Conservation (phyloP, 2,888 invertebrate genomes). For the Trilocha varians region DNA sequence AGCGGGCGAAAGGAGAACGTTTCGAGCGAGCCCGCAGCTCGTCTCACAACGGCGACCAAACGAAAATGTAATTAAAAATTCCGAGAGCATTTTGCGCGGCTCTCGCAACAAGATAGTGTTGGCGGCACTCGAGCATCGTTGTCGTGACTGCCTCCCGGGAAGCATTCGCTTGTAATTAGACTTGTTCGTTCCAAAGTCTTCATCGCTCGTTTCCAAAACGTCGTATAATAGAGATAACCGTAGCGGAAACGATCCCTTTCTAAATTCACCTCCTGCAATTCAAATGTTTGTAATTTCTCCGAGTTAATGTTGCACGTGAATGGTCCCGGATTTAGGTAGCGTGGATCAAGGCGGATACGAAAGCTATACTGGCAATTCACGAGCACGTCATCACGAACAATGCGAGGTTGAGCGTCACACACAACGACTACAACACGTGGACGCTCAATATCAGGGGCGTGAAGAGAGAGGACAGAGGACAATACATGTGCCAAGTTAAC, state of each 20-base stretch:
- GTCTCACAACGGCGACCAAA: conserved; percentile 65
- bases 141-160: conserved; percentile 64
- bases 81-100: conserved; percentile 68
- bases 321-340: conserved; percentile 79
- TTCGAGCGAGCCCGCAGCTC: conserved; percentile 50
- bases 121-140: conserved; percentile 55
- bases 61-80: conserved; percentile 74
- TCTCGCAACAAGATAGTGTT: conserved; percentile 71
- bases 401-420: conserved; percentile 89
- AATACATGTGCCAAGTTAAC: conserved; percentile 96
- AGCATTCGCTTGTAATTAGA: conserved; percentile 67
- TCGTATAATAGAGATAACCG: background rate
- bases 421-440: conserved; percentile 95
- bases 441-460: conserved; percentile 90
- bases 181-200: conserved; percentile 55
- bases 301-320: conserved; percentile 5
- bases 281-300: conserved; percentile 9
- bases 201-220: conserved; percentile 23
- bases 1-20: conserved; percentile 66
- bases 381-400: conserved; percentile 96
- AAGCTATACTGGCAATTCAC: conserved; percentile 93
- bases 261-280: conserved; percentile 6
- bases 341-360: conserved; percentile 95
- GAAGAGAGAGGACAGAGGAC: conserved; percentile 88
- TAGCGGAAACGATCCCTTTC: background rate